These are phyloP conservation scores for Gallinago stenura DNA, from an alignment of 2,797 vertebrate species.

Conservation along the genomic window DNA sequence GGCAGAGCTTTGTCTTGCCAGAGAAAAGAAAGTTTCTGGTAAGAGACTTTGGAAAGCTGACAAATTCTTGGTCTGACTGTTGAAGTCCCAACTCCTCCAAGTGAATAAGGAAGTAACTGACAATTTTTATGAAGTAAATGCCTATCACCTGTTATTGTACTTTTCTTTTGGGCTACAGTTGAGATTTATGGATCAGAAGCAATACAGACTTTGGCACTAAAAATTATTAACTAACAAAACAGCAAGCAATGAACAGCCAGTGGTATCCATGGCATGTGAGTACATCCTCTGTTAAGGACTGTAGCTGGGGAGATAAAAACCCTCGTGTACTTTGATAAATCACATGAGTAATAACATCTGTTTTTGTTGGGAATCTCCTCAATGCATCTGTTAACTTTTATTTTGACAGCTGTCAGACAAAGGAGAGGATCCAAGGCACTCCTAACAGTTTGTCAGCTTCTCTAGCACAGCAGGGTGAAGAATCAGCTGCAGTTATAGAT, in stretches of 20 bases:
- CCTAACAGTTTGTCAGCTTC: neutral
- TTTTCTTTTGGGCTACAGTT: neutral
- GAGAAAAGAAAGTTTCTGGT: neutral
- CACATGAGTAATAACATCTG: neutral
- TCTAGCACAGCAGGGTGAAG: neutral
- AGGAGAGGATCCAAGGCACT: conserved; percentile 2
- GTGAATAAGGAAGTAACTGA: neutral
- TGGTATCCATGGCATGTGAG: neutral
- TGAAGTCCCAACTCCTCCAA: neutral
- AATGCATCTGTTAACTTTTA: neutral
- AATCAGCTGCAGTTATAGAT: neutral
- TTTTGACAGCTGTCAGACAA: neutral
- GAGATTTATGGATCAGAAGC: neutral
- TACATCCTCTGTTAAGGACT: neutral
- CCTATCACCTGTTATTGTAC: neutral
- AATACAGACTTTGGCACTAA: neutral
- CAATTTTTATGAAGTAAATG: neutral
- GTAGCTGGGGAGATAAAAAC: neutral
- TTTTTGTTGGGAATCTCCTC: neutral
- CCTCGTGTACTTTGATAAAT: neutral
- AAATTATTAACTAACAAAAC: neutral
- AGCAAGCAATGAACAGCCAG: neutral
- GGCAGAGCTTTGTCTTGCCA: neutral
- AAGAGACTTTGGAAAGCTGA: neutral
- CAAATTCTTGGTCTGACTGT: neutral